Evolutionary conservation across 2,113 vertebrate species (phyloP), one percentile per base, ranked within the genome.

Genomic region (Hippocampus zosterae): DNA sequence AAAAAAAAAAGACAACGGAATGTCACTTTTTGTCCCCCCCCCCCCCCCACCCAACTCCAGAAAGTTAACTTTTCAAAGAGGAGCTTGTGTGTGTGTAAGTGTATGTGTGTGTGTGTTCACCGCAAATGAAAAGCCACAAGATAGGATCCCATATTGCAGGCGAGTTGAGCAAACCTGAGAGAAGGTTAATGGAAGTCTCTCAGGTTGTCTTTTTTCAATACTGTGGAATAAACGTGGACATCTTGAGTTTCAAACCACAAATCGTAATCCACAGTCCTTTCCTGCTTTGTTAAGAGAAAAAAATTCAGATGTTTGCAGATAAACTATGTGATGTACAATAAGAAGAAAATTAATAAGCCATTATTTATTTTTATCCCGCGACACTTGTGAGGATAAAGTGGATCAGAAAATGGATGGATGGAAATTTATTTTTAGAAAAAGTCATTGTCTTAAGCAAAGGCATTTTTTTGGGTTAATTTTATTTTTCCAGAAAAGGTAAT

Each of bases 31-130:
- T 25, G 18, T 63, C 37, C 2, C 25, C 25, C 25, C 25, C 25
- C 25, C 25, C 37, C 2, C 25, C 25, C 25, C 25, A 1, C 25
- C 25, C 25, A 46, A 65, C 8, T n/a, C 25, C 42, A 65, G n/a
- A 65, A 65, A 65, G 63, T 65, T 65, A 65, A 60, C 41, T 65
- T 65, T 65, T 27, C 63, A 65, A 65, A 65, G 63, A 65, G 7
- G 25, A 16, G 53, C n/a, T n/a, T 27, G 11, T 25, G 6, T 23
- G 21, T 42, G 53, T 25, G 53, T 41, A 19, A 3, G 7, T n/a
- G 37, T 13, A 23, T 11, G 40, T 15, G 16, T 42, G 11, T 16
- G 25, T 56, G 55, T 63, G 37, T 40, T 33, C 25, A 7, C 41
- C 41, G 21, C n/a, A 25, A 16, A 23, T 46, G 12, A 65, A 65